phyloP scores from a whole-genome alignment of 2,888 invertebrate species.

The Cacoxenus indagator region DNA sequence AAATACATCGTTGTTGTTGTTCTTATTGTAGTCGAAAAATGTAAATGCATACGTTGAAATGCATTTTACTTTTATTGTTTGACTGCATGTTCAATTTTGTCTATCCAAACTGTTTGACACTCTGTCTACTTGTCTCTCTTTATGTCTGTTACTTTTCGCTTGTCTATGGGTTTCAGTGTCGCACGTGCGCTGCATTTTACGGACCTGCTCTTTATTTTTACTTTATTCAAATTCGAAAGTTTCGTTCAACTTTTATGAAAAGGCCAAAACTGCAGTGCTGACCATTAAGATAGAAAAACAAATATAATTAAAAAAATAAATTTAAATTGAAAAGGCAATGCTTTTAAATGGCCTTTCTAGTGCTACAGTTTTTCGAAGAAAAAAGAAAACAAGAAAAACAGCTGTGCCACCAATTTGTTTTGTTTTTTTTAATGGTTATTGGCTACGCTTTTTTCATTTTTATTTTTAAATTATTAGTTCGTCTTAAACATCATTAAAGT shows the following conservation, averaged over 20 bases:
- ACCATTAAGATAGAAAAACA: background rate
- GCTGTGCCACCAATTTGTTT: too few relatives aligned
- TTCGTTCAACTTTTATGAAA: background rate
- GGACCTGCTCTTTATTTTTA: background rate
- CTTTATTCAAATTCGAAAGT: constrained; percentile 10
- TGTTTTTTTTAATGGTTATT: too few relatives aligned
- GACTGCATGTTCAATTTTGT: background rate
- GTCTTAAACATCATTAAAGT: too few relatives aligned
- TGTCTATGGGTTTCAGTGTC: background rate
- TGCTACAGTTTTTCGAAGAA: too few relatives aligned
- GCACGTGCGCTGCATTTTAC: constrained; percentile 2
- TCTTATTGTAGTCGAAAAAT: constrained; percentile 4
- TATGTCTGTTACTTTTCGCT: background rate
- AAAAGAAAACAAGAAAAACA: too few relatives aligned
- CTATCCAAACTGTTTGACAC: too few relatives aligned
- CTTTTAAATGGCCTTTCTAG: too few relatives aligned
- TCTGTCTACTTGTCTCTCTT: too few relatives aligned
- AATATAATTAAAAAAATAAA: too few relatives aligned
- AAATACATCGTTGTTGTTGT: background rate
- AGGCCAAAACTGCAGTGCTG: background rate
- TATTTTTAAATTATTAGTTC: too few relatives aligned
- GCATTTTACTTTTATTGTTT: constrained; percentile 2
- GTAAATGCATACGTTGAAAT: background rate
- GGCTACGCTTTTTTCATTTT: too few relatives aligned
- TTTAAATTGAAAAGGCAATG: too few relatives aligned